Conservation (phyloP, 2,113 vertebrate genomes). For the Dolichallabes microphthalmus region DNA sequence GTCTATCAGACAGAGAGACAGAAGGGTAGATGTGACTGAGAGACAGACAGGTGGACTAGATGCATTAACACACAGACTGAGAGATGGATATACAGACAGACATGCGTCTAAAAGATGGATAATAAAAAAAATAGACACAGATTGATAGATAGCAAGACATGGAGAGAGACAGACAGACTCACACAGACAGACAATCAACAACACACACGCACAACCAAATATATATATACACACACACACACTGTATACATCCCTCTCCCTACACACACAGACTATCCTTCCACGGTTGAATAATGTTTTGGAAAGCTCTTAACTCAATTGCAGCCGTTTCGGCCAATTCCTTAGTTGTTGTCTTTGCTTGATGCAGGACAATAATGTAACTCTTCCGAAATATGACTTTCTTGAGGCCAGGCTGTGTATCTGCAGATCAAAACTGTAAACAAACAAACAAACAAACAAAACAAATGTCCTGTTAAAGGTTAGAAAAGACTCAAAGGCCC, state of each 20-base stretch:
- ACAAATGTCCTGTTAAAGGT: not conserved
- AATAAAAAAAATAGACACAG: not conserved
- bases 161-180: not conserved
- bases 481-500: not conserved
- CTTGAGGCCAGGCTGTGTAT: too few species aligned
- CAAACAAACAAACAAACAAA: not conserved
- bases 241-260: not conserved
- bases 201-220: not conserved
- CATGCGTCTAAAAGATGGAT: not conserved
- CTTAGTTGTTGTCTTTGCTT: too few species aligned
- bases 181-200: not conserved
- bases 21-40: not conserved
- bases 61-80: not conserved
- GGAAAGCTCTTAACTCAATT: too few species aligned
- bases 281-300: too few species aligned
- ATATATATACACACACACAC: not conserved
- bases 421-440: not conserved
- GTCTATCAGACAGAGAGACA: not conserved
- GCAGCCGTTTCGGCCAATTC: too few species aligned
- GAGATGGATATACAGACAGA: not conserved
- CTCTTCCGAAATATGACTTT: too few species aligned
- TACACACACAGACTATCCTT: too few species aligned
- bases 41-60: not conserved
- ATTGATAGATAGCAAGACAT: not conserved
- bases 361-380: too few species aligned